Percentiles rank a stretch among this genome's conserved stretches.
These are phyloP conservation scores for Pachymerium ferrugineum DNA, from an alignment of 2,888 invertebrate species.

Conservation along the genomic window DNA sequence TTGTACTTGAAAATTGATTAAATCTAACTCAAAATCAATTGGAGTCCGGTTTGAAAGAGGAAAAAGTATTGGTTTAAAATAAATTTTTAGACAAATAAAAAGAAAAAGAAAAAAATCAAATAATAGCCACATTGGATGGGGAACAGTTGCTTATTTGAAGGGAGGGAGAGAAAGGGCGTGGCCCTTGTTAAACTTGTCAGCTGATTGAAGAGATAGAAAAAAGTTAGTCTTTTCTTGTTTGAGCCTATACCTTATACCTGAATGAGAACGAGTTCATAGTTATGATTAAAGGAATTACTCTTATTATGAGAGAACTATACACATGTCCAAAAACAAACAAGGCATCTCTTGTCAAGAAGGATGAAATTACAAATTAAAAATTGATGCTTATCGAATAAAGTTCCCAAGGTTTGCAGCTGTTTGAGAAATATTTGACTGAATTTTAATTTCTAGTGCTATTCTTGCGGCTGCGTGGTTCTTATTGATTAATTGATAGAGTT, in stretches of 20 bases:
- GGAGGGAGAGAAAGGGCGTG: neutral
- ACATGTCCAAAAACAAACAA: neutral
- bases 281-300: neutral
- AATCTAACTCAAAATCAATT: neutral
- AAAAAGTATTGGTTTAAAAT: neutral
- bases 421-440: neutral
- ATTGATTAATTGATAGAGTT: slow-evolving; percentile 19
- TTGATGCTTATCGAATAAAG: too few species aligned
- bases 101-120: too few species aligned
- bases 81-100: neutral
- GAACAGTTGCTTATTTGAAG: neutral
- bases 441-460: neutral
- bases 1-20: neutral
- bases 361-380: neutral
- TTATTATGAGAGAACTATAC: neutral
- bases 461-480: neutral
- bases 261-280: neutral
- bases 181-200: slow-evolving; percentile 20
- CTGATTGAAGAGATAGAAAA: neutral
- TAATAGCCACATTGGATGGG: neutral
- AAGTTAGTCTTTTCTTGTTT: neutral
- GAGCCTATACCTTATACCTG: too few species aligned
- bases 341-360: neutral
- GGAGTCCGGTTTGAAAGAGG: neutral
- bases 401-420: too few species aligned